Percentiles rank a stretch among this genome's conserved stretches.
Evolutionary conservation across 2,797 vertebrate species (phyloP).

Genomic region (Pyrocephalus nanus): DNA sequence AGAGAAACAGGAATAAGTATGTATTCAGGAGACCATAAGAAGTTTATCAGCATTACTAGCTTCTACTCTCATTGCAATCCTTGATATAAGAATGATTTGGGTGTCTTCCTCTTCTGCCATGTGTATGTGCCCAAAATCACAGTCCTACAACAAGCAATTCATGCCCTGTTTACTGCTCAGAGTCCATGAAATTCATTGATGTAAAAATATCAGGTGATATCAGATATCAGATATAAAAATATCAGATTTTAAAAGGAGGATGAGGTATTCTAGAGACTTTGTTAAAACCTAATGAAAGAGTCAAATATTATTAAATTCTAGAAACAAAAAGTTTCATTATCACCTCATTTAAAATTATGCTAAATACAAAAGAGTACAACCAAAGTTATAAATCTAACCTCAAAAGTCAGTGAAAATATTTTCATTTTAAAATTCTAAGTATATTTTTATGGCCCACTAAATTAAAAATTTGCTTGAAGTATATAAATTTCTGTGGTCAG

Average conservation of each 20-base stretch:
- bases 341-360: neutral
- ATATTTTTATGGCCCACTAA: neutral
- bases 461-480: neutral
- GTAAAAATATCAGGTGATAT: neutral
- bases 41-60: neutral
- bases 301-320: neutral
- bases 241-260: too few relatives aligned
- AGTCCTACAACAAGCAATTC: neutral
- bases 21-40: neutral
- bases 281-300: neutral
- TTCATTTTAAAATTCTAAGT: neutral
- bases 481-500: neutral
- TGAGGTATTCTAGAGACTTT: neutral
- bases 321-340: neutral
- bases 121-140: neutral
- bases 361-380: neutral
- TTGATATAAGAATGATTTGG: neutral
- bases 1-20: neutral
- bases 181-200: neutral
- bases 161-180: neutral
- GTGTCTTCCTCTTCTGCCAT: neutral
- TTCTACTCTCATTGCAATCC: neutral
- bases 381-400: neutral
- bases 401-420: neutral
- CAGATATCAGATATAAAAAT: too few relatives aligned